Base-by-base conservation (phyloP, 2,113 vertebrate genomes). In the Coracopsis vasa region DNA sequence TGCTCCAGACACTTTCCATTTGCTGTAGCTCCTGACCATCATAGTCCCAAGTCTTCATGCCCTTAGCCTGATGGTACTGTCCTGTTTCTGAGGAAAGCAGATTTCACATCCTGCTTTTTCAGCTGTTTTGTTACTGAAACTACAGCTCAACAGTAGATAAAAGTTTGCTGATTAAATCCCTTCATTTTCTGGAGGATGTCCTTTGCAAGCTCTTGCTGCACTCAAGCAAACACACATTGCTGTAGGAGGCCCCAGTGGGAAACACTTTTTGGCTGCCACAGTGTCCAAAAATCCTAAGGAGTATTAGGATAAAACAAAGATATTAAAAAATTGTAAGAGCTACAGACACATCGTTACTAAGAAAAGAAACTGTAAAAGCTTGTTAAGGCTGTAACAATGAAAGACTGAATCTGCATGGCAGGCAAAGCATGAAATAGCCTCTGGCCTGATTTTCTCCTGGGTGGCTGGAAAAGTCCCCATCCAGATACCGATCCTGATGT, bases 21-120 rank as follows among this genome's bases (percentile, higher is more conserved):
- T 73, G 6, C 39, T 23, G 33, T 41, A 64, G 13, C 13, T 62
- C 13, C 58, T 29, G 20, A 51, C 0, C 14, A 54, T 18, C 8
- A 4, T 3, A 31, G 14, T 16, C 14, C 9, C 7, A 65, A 50
- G 11, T 14, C 17, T 69, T 73, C 0, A 0, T 37, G 45, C 7
- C 61, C 16, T 53, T 41, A 45, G 17, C 47, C 19, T 62, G 65
- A 62, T 56, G 9, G 9, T 8, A 66, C 45, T 56, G 16, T 5
- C n/a, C 11, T n/a, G 13, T 41, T 2, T 7, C 13, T 1, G 1
- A n/a, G 13, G 23, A 56, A 91, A 37, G 39, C 9, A 77, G 60
- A 51, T 7, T 65, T 73, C 4, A 5, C 7, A 17, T 64, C 7
- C 28, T 33, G 35, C 11, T 29, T 54, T 39, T 85, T 72, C 39